Evolutionary conservation across 2,797 vertebrate genomes (phyloP).

Genomic region (Scarus forsteni): DNA sequence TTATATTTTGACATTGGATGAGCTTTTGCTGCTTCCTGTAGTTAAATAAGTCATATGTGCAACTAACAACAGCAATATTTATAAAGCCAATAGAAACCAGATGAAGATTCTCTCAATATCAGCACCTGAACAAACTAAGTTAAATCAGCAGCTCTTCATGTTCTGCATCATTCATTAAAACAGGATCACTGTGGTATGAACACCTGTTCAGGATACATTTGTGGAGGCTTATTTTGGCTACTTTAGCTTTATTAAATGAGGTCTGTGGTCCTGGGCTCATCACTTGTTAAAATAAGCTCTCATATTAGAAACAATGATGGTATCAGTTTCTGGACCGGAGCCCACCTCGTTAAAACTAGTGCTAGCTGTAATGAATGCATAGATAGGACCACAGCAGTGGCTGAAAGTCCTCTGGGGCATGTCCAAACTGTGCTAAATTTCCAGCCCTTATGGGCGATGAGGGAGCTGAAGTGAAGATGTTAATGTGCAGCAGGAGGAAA

Average conservation of each 20-base stretch:
- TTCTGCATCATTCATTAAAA: neutral
- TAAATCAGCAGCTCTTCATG: neutral
- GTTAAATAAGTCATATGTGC: neutral
- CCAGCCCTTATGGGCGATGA: conserved; percentile 23
- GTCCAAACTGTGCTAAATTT: conserved; percentile 60
- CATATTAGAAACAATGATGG: conserved; percentile 12
- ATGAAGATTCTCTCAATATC: neutral
- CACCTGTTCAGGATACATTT: conserved; percentile 19
- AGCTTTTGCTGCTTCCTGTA: neutral
- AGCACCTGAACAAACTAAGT: neutral
- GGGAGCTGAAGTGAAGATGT: conserved; percentile 28
- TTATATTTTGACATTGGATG: neutral
- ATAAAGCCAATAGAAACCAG: neutral
- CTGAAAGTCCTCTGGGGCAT: conserved; percentile 37
- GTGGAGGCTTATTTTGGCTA: conserved; percentile 32
- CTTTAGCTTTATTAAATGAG: neutral
- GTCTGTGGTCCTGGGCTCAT: neutral
- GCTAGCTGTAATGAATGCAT: conserved; percentile 10
- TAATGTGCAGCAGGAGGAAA: conserved; percentile 20
- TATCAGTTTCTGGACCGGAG: conserved; percentile 7
- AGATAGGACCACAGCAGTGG: conserved; percentile 22
- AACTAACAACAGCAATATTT: neutral
- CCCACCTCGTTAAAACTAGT: neutral
- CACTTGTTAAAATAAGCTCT: conserved; percentile 15
- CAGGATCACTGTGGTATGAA: conserved; percentile 17